These are phyloP conservation scores for Macrosteles quadrilineatus DNA, from an alignment of 1,140 invertebrate genomes.

Conservation along the genomic window DNA sequence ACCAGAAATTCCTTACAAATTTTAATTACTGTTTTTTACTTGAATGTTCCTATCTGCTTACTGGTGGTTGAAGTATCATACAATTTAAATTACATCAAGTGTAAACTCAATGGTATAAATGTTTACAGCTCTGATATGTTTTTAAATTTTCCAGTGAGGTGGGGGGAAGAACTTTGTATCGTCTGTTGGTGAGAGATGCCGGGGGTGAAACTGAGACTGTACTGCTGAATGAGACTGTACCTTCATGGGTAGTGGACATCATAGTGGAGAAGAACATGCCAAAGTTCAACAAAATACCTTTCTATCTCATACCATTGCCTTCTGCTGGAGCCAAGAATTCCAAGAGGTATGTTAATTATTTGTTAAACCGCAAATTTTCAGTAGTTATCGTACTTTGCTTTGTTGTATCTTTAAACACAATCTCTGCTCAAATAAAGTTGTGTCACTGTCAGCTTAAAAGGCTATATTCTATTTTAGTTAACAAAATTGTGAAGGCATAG, in stretches of 20 bases:
- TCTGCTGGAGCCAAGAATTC: constrained; percentile 86
- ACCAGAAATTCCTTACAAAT: too few relatives aligned
- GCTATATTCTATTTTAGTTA: too few relatives aligned
- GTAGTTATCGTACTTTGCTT: too few relatives aligned
- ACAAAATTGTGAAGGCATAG: too few relatives aligned
- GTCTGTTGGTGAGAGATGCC: constrained; percentile 89
- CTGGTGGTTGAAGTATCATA: too few relatives aligned
- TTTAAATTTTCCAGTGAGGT: constrained; percentile 72
- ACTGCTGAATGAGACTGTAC: constrained; percentile 91
- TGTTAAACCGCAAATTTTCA: too few relatives aligned
- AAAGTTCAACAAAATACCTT: constrained; percentile 97
- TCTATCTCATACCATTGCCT: constrained; percentile 92
- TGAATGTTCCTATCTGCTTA: too few relatives aligned
- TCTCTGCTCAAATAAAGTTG: too few relatives aligned
- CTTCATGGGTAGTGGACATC: constrained; percentile 94
- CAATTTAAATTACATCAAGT: too few relatives aligned
- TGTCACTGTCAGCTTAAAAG: too few relatives aligned
- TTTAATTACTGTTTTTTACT: too few relatives aligned
- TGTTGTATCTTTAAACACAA: too few relatives aligned
- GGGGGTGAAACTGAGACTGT: constrained; percentile 94
- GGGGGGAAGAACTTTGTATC: constrained; percentile 89
- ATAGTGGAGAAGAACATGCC: constrained; percentile 92
- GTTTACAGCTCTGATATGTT: constrained; percentile 16
- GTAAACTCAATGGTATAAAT: constrained; percentile 29
- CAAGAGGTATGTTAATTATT: constrained; percentile 74